phyloP scores from a whole-genome alignment of 2,797 vertebrate species.

The Ispidina picta region DNA sequence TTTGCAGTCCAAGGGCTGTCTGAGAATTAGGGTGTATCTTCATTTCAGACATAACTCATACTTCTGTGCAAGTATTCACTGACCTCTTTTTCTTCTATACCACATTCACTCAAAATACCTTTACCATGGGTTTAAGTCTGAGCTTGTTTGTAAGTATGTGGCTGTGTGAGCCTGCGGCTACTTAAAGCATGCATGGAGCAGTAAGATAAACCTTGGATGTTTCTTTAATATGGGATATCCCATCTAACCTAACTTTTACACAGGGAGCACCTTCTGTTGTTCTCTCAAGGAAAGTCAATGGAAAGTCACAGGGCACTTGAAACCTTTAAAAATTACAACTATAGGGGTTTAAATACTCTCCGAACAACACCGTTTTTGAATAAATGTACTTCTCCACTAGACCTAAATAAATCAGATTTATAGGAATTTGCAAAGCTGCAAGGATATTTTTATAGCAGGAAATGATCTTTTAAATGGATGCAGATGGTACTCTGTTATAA shows the following conservation, averaged over 20 bases:
- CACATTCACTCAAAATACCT: not conserved
- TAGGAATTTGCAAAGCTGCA: conserved; percentile 55
- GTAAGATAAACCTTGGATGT: not conserved
- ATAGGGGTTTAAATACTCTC: not conserved
- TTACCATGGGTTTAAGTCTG: not conserved
- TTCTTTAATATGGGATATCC: not conserved
- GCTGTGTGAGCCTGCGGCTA: not conserved
- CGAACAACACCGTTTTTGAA: not conserved
- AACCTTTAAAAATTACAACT: not conserved
- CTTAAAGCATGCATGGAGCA: not conserved
- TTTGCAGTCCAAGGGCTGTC: conserved; percentile 49
- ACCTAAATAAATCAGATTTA: conserved; percentile 45
- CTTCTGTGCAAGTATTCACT: conserved; percentile 52
- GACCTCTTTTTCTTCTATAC: conserved; percentile 35
- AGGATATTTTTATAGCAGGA: conserved; percentile 63
- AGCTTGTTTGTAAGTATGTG: not conserved
- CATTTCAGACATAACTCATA: conserved; percentile 69
- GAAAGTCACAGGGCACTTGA: not conserved
- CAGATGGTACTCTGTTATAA: conserved; percentile 54
- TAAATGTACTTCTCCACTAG: conserved; percentile 19
- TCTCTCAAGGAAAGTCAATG: not conserved
- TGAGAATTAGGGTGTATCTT: conserved; percentile 64
- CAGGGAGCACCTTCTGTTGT: not conserved
- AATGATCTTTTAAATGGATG: conserved; percentile 67
- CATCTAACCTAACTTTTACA: not conserved